Conservation (phyloP, 2,888 invertebrate species). For the Trachelus iudaicus region DNA sequence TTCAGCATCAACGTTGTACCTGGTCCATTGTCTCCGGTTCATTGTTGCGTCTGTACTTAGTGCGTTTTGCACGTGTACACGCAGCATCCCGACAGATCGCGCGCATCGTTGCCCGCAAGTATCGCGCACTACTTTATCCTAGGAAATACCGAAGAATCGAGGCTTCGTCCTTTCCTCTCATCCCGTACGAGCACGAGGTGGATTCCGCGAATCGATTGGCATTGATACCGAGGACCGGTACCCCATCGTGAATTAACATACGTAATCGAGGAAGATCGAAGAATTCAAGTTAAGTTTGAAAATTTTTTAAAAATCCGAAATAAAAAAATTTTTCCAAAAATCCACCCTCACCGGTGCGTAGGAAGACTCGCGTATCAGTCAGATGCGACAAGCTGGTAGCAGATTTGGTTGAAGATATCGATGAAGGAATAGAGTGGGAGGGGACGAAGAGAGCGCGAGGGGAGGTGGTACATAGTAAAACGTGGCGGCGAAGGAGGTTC, state of each 20-base stretch:
- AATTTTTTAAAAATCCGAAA: too few relatives aligned
- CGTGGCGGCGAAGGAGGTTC: conserved; percentile 25
- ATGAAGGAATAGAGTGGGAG: conserved; percentile 22
- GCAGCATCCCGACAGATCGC: conserved; percentile 1
- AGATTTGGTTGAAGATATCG: conserved; percentile 55
- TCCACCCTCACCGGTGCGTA: too few relatives aligned
- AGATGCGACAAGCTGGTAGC: conserved; percentile 33
- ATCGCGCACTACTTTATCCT: conserved; percentile 39
- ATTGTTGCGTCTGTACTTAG: conserved; percentile 61
- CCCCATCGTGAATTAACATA: too few relatives aligned
- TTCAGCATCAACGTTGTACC: conserved; percentile 65
- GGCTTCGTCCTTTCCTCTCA: conserved; percentile 24
- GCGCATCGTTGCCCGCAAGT: conserved; percentile 16
- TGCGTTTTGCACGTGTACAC: conserved; percentile 14
- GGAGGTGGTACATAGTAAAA: conserved; percentile 18
- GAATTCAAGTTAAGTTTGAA: too few relatives aligned
- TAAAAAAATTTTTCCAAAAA: too few relatives aligned
- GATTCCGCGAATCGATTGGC: too few relatives aligned
- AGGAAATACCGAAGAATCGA: conserved; percentile 44
- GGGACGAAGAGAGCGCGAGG: conserved; percentile 24
- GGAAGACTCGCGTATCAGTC: too few relatives aligned
- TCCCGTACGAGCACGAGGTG: too few relatives aligned
- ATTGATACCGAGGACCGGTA: too few relatives aligned
- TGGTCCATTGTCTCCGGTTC: conserved; percentile 61
- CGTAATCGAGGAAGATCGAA: too few relatives aligned